phyloP scores from a whole-genome alignment of 2,888 invertebrate species.

The Papilio demoleus region DNA sequence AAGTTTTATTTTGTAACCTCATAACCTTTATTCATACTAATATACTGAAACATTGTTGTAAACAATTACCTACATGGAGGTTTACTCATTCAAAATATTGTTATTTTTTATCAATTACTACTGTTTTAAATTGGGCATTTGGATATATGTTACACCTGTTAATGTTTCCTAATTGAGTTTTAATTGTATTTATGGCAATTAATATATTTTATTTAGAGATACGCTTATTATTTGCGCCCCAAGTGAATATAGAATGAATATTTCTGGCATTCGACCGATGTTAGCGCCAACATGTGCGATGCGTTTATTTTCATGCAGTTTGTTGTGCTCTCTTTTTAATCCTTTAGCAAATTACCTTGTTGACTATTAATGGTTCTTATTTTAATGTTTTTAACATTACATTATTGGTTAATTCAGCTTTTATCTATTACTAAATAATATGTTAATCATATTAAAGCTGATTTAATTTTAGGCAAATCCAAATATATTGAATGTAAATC shows the following conservation, averaged over 20 bases:
- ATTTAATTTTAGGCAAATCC: conserved; percentile 5
- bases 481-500: conserved; percentile 5
- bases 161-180: neutral
- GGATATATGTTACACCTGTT: neutral
- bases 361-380: too few species aligned
- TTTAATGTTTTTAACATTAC: too few species aligned
- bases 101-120: neutral
- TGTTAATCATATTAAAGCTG: neutral
- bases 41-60: too few species aligned
- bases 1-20: too few species aligned
- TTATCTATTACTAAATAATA: too few species aligned
- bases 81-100: neutral
- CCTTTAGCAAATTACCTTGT: too few species aligned
- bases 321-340: neutral
- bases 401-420: too few species aligned
- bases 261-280: conserved; percentile 74
- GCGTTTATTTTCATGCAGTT: conserved; percentile 59
- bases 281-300: conserved; percentile 67
- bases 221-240: conserved; percentile 48
- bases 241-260: too few species aligned
- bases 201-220: neutral
- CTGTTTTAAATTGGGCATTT: neutral
- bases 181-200: neutral
- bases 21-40: too few species aligned
- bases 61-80: too few species aligned